Base-by-base conservation (phyloP, 2,888 invertebrate genomes). In the Fragum sueziense region DNA sequence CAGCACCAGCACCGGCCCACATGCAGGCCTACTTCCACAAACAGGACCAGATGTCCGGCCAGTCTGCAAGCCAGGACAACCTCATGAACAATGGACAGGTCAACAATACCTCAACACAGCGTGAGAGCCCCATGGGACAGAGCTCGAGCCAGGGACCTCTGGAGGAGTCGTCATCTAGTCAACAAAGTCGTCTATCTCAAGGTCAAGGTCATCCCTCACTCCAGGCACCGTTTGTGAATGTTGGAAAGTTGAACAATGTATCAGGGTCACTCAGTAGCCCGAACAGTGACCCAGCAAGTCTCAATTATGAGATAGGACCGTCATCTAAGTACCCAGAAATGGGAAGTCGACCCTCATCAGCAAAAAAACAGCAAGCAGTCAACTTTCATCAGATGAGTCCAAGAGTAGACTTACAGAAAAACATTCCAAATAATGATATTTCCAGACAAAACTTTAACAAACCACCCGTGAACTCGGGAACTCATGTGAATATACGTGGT, bases 71-170 rank as follows among this genome's bases (percentile, higher is more conserved):
- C 76, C 82, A 79, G 61, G 82, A 82, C 27, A 57, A 79, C 47
- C 71, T 82, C 52, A 76, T 79, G 59, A 69, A 74, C 47, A 73
- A 78, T 61, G 77, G 75, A 73, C 83, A 80, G 73, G 68, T 67
- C 51, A 27, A 59, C 47, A 70, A 75, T 69, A 75, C 75, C 70
- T 79, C 84, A 33, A 34, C 71, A 33, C 78, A 74, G 27, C 51
- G 84, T 17, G 81, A 85, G 65, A 90, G 90, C 74, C 90, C 90
- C 14, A 87, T 88, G 85, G 90, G 90, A 62, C 90, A 90, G 73
- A 90, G 90, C 82, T 88, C 89, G 72, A 88, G 86, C 54, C 88
- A 86, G 57, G 88, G 87, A 25, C 87, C 85, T 34, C 76, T 85
- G 41, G 83, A 88, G n/a, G 88, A 85, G 57, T 88, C 88, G 22